Conservation (phyloP, 2,888 invertebrate genomes). For the Cynaeus angustus region DNA sequence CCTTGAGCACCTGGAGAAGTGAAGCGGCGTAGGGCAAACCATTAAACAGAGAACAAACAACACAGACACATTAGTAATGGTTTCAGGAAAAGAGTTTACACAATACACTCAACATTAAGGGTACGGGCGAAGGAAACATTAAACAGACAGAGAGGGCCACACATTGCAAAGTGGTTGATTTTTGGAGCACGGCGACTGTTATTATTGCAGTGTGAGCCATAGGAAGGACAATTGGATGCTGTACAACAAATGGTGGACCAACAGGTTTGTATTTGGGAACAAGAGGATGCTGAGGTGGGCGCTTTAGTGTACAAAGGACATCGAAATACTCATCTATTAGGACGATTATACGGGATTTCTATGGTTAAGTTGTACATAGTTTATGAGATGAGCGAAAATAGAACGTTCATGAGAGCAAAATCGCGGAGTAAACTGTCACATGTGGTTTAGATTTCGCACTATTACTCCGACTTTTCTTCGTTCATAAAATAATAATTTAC, state of each 20-base stretch:
- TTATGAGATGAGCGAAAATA: not conserved
- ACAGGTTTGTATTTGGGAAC: not conserved
- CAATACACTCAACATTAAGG: slow-evolving; percentile 53
- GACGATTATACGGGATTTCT: not conserved
- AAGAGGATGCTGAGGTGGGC: slow-evolving; percentile 10
- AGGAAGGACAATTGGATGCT: slow-evolving; percentile 1
- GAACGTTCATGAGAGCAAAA: not conserved
- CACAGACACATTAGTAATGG: slow-evolving; percentile 70
- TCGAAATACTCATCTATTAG: slow-evolving; percentile 11
- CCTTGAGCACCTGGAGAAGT: slow-evolving; percentile 74
- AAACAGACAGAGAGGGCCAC: slow-evolving; percentile 4
- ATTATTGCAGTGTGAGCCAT: not conserved
- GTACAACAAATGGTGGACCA: slow-evolving; percentile 3
- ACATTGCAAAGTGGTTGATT: not conserved
- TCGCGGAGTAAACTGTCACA: too few species aligned
- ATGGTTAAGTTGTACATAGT: not conserved
- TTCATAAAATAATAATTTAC: too few species aligned
- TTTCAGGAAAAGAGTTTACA: slow-evolving; percentile 53
- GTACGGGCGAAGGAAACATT: slow-evolving; percentile 15
- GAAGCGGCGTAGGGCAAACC: slow-evolving; percentile 71
- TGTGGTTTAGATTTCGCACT: too few species aligned
- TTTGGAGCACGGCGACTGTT: too few species aligned
- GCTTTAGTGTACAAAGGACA: slow-evolving; percentile 10
- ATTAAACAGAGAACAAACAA: slow-evolving; percentile 72
- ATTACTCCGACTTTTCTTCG: too few species aligned